Evolutionary conservation across 2,888 invertebrate genomes (phyloP), one percentile per base, ranked within the genome.

Genomic region (Pammene fasciana): DNA sequence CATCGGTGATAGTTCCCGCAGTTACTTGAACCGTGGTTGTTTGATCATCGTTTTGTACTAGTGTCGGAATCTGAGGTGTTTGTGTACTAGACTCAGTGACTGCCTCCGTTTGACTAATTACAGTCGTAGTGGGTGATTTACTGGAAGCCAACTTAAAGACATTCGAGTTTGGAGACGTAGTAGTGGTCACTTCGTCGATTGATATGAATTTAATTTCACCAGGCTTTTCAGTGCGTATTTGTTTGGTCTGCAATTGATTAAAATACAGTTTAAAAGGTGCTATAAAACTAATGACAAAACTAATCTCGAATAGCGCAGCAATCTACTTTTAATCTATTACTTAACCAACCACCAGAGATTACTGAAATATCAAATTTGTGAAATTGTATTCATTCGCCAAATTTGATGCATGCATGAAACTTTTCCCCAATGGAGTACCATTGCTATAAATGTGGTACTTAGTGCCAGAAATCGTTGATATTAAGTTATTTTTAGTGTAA

Each of bases 161-260:
- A 74, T 92, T 92, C 65, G 92, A 84, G 73, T 88, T 87, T 80
- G 88, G 88, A 75, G 82, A 81, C 75, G 80, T 74, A 67, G 85
- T 82, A 68, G 84, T 82, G 71, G 82, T 87, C 16, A 93, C 85
- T 82, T 93, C 89, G 67, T 93, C 90, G 74, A 91, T 89, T 43
- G 91, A 91, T 84, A 92, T 92, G 72, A 88, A 92, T 83, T 89
- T 93, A 80, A 93, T 89, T 75, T 88, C 87, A 73, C 76, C 82
- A 70, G 93, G 92, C 75, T 85, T 92, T 85, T 93, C 93, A 34
- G 93, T 93, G 71, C 92, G 86, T 74, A 93, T 93, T 88, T 91
- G 86, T 84, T 93, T 86, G 71, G 93, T 93, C 93, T 93, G 91
- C 74, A 92, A 93, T 81, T 74, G 76, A 72, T 81, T 77, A 75